Percentiles rank a stretch among this genome's conserved stretches.
These are phyloP conservation scores for Strix aluco DNA, from an alignment of 2,113 vertebrate genomes.

Conservation along the genomic window DNA sequence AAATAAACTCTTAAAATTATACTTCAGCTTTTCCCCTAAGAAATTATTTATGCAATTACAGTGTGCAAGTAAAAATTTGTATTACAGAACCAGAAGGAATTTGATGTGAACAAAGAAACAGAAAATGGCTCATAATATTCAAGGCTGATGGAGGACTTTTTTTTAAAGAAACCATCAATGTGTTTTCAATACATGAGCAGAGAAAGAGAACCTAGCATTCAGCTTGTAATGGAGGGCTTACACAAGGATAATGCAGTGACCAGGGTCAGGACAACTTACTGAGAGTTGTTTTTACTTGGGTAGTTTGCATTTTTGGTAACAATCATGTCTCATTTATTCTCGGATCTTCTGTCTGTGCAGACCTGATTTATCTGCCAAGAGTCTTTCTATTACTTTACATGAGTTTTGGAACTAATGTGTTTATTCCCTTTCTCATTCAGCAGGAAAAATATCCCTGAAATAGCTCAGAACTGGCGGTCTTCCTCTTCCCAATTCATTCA, in stretches of 20 bases:
- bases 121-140: background rate
- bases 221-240: background rate
- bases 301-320: background rate
- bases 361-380: background rate
- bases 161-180: background rate
- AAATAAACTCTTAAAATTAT: constrained; percentile 48
- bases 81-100: background rate
- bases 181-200: background rate
- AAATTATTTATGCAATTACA: constrained; percentile 29
- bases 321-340: background rate
- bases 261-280: background rate
- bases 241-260: background rate
- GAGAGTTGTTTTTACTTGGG: background rate
- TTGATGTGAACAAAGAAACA: background rate
- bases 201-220: background rate
- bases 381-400: background rate
- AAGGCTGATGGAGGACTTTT: background rate
- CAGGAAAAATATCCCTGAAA: background rate
- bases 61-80: background rate
- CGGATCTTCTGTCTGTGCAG: background rate
- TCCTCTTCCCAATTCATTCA: background rate
- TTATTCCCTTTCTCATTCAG: background rate
- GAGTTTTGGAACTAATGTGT: background rate
- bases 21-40: background rate
- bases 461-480: background rate